A percentile compares a stretch with the other conserved stretches of the same genome.
phyloP scores from a whole-genome alignment of 2,113 vertebrate species.

The Leucoraja erinaceus region DNA sequence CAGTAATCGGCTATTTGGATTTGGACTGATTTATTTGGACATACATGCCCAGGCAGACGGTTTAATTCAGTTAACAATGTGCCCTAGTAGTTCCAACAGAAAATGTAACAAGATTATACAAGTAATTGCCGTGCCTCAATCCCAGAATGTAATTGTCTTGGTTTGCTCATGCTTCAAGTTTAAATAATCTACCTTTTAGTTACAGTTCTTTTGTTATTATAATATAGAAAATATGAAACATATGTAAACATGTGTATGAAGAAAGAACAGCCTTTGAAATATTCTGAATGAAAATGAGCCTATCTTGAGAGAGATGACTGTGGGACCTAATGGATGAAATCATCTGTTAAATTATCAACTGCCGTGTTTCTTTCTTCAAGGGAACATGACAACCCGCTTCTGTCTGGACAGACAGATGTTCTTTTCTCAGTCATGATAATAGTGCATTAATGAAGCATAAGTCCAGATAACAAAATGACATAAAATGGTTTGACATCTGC shows the following conservation, averaged over 20 bases:
- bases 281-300: background rate
- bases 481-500: constrained; percentile 70
- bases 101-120: background rate
- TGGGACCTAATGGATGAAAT: constrained; percentile 64
- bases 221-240: background rate
- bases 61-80: background rate
- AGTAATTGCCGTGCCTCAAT: background rate
- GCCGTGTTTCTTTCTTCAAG: constrained; percentile 65
- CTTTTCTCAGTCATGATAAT: constrained; percentile 71
- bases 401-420: constrained; percentile 58
- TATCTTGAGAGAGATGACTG: background rate
- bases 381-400: constrained; percentile 56
- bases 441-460: constrained; percentile 75
- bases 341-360: constrained; percentile 87
- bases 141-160: background rate
- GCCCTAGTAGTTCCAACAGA: background rate
- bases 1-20: too few relatives aligned
- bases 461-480: constrained; percentile 68
- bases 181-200: background rate
- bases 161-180: background rate
- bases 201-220: background rate
- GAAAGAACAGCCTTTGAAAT: background rate
- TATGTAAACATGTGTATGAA: background rate
- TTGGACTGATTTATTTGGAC: too few relatives aligned
- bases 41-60: background rate